Evolutionary conservation across 1,140 invertebrate species (phyloP).

Genomic region (Euborellia annulipes): DNA sequence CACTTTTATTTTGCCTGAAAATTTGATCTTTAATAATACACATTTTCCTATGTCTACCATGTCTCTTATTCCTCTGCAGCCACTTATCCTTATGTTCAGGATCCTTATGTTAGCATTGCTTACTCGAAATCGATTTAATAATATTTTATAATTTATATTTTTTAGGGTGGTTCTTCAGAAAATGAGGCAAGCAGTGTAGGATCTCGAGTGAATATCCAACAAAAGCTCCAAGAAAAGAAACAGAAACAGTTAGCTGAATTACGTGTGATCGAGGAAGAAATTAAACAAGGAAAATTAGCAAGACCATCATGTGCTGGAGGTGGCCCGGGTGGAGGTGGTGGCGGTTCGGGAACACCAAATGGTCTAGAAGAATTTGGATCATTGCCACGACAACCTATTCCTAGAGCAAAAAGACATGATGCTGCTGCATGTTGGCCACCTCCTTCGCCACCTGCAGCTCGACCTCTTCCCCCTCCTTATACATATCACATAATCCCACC

Average conservation of each 20-base stretch:
- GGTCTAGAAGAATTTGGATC: conserved; percentile 25
- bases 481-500: conserved; percentile 17
- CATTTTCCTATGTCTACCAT: too few relatives aligned
- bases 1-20: too few relatives aligned
- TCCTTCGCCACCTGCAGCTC: conserved; percentile 26
- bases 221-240: conserved; percentile 76
- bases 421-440: conserved; percentile 33
- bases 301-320: conserved; percentile 25
- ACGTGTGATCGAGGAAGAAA: conserved; percentile 62
- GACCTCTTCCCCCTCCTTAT: conserved; percentile 21
- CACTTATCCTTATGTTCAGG: too few relatives aligned
- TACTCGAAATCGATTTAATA: too few relatives aligned
- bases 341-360: conserved; percentile 16
- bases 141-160: too few relatives aligned
- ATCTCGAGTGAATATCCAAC: conserved; percentile 66
- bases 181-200: conserved; percentile 55
- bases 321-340: not conserved
- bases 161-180: conserved; percentile 44
- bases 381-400: conserved; percentile 25
- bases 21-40: too few relatives aligned
- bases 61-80: too few relatives aligned
- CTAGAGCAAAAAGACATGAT: conserved; percentile 31
- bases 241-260: conserved; percentile 72
- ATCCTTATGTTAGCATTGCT: too few relatives aligned
- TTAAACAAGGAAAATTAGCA: conserved; percentile 62